phyloP scores from a whole-genome alignment of 2,113 vertebrate species.

The Ornithorhynchus anatinus region DNA sequence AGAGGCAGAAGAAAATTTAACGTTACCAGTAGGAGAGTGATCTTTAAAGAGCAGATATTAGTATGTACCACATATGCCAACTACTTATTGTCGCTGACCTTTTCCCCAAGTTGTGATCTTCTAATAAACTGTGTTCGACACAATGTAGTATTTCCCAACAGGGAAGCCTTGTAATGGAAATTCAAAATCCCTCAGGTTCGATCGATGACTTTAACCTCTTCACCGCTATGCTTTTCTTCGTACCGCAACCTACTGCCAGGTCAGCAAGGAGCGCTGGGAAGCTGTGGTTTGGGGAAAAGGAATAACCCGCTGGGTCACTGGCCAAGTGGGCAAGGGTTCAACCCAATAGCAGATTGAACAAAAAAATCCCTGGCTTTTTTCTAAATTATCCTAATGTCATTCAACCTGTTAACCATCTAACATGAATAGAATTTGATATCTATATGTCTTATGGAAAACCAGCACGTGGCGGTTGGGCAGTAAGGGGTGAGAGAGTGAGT shows the following conservation, averaged over 20 bases:
- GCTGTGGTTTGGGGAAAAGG: too few species aligned
- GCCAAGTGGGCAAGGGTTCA: too few species aligned
- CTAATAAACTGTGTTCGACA: not conserved
- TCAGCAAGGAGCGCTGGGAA: not conserved
- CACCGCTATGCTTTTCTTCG: not conserved
- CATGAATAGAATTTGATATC: too few species aligned
- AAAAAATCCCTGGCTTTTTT: too few species aligned
- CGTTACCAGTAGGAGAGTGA: slow-evolving; percentile 9
- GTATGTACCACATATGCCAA: not conserved
- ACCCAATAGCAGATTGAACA: too few species aligned
- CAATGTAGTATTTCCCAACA: not conserved
- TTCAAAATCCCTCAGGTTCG: not conserved
- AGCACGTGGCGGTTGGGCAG: too few species aligned
- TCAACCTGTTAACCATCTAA: too few species aligned
- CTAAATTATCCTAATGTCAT: too few species aligned
- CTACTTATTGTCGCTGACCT: slow-evolving; percentile 18
- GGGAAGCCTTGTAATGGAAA: not conserved
- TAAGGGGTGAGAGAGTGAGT: too few species aligned
- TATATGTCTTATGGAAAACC: too few species aligned
- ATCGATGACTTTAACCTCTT: not conserved
- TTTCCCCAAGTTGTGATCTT: slow-evolving; percentile 5
- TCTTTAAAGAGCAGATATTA: slow-evolving; percentile 22
- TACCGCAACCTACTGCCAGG: not conserved
- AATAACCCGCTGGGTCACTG: too few species aligned
- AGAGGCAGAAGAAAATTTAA: slow-evolving; percentile 54